Conservation (phyloP, 2,797 vertebrate genomes). For the Rhynchonycteris naso region DNA sequence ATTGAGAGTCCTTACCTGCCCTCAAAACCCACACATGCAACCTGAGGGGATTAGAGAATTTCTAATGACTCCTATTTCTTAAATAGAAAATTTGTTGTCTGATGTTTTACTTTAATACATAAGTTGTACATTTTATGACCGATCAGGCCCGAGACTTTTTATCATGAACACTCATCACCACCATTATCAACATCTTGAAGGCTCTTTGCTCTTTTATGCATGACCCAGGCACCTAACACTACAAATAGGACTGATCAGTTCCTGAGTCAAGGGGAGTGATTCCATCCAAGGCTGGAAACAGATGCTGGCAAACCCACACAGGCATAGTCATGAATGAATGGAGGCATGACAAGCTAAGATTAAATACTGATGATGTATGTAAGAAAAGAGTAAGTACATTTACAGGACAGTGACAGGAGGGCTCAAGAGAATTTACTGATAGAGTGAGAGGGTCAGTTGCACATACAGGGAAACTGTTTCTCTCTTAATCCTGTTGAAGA, state of each 20-base stretch:
- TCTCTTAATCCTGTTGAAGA: conserved; percentile 49
- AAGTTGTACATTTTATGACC: background rate
- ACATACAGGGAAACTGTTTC: background rate
- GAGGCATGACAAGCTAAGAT: background rate
- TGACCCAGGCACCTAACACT: background rate
- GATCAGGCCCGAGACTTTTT: background rate
- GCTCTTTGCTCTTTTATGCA: background rate
- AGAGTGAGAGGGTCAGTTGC: background rate
- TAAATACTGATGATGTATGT: conserved; percentile 30
- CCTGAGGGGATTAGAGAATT: background rate
- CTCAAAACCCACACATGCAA: background rate
- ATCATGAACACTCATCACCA: background rate
- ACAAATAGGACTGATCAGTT: background rate
- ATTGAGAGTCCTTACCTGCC: background rate
- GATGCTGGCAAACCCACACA: background rate
- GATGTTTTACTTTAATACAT: background rate
- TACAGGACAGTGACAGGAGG: background rate
- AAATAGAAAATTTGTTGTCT: background rate
- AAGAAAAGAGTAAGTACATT: conserved; percentile 36
- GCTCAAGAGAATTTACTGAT: conserved; percentile 22
- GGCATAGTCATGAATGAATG: background rate
- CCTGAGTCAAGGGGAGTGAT: background rate
- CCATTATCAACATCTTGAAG: background rate
- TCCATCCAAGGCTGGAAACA: background rate
- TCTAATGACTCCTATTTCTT: background rate